Base-by-base conservation (phyloP, 1,140 invertebrate genomes). In the Rhizoglyphus robini region DNA sequence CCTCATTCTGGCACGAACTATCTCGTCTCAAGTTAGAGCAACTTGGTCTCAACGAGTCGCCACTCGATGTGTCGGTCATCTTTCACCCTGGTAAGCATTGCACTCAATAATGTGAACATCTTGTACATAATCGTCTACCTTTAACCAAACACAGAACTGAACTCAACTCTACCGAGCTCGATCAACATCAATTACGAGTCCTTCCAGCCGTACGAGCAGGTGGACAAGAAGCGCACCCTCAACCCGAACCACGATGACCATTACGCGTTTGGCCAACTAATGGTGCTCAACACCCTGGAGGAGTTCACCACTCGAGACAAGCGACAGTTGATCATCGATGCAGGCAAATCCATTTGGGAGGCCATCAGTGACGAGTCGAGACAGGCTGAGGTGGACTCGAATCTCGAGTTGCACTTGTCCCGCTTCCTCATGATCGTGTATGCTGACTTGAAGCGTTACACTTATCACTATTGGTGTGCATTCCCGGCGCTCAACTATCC, bases 381-480 rank as follows among this genome's bases (percentile, higher is more conserved):
- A 62, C 73, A 90, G n/a, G 72, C 81, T 62, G 79, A 87, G 71
- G 88, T 90, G n/a, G 46, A 65, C 68, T 58, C 18, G 70, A 70
- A 72, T 72, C 65, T 23, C 30, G 41, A 63, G 20, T 20, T 32
- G 58, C 68, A 46, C 29, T 57, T 66, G 13, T 25, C 41, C 49
- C 34, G 51, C 63, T 69, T 66, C 3, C 48, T 66, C 20, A n/a
- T 68, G 4, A 13, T 65, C 62, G 63, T 67, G 27, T 68, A 70
- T 71, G 68, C 71, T 87, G 90, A 97, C 80, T 79, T 97, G 32
- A 96, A 96, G 76, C 90, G 88, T 69, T 94, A 90, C 75, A 81
- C 86, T 71, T 96, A 87, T 77, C 86, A 89, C 75, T 96, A 92
- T 74, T 96, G 92, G 92, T 90, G 91, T 79, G 87, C 85, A 23